phyloP scores from a whole-genome alignment of 2,797 vertebrate genomes.

The Vultur gryphus region DNA sequence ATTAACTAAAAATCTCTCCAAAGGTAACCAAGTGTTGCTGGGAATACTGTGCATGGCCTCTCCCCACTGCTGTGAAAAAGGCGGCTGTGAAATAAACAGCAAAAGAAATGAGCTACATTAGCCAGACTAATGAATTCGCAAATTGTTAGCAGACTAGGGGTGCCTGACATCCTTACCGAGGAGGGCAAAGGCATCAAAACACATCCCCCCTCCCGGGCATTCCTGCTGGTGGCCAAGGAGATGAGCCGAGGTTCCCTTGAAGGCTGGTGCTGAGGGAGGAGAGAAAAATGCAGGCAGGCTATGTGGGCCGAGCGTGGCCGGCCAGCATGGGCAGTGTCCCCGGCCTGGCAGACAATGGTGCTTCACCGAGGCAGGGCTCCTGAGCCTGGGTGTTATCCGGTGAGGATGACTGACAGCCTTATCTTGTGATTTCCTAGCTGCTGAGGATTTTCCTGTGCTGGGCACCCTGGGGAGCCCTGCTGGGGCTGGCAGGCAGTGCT shows the following conservation, averaged over 20 bases:
- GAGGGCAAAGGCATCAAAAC: background rate
- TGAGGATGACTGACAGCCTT: slow-evolving; percentile 29
- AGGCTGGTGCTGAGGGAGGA: background rate
- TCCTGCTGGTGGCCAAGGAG: background rate
- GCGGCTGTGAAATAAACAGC: background rate
- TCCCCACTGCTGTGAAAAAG: background rate
- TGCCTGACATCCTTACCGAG: background rate
- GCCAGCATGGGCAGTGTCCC: background rate
- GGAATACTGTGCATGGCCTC: background rate
- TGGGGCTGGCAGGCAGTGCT: background rate
- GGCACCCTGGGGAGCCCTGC: background rate
- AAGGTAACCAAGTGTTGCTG: background rate
- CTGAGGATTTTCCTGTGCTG: slow-evolving; percentile 30
- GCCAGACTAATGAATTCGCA: background rate
- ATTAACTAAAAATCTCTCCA: background rate
- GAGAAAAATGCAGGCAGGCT: background rate
- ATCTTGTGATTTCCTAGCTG: background rate
- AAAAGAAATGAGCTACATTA: background rate
- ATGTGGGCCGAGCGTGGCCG: background rate
- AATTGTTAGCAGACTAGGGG: background rate
- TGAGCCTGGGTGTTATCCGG: background rate
- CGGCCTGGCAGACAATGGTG: background rate
- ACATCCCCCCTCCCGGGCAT: background rate
- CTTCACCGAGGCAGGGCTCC: slow-evolving; percentile 11
- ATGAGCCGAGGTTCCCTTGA: background rate